Evolutionary conservation across 1,140 invertebrate genomes (phyloP), one percentile per base, ranked within the genome.

Genomic region (Euglossa dilemma): DNA sequence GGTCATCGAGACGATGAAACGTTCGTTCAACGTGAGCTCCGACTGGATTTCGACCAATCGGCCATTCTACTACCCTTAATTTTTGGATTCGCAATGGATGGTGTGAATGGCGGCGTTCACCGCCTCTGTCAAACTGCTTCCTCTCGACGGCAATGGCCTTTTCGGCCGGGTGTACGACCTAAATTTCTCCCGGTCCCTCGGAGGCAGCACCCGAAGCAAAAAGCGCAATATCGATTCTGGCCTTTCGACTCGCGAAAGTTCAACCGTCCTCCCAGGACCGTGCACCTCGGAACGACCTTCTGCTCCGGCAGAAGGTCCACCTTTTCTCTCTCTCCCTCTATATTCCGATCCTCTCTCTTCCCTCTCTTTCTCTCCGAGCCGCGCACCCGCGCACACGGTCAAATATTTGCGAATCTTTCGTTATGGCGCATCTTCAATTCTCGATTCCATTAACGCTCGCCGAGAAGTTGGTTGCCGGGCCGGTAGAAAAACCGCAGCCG

Each of bases 191-290:
- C 6, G 54, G 75, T 84, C 74, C 73, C 14, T 73, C 45, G 56
- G 36, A 45, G n/a, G 14, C 59, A 70, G 47, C 47, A 59, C 16
- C 36, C 4, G 11, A 20, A 54, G 36, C n/a, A 59, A 75, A 75
- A 75, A 47, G 57, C n/a, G 43, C 43, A 50, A 75, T 28, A 61
- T 75, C n/a, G 57, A 61, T 63, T 50, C 45, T 61, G 4, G 6
- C 57, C 45, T 47, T 75, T 61, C 28, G 56, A 61, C 43, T 59
- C 18, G 6, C 16, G 47, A 36, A 61, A 67, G 74, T 72, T 61
- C 47, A 56, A 76, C 80, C 43, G n/a, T 45, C 45, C 43, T 36
- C 63, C n/a, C 80, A 43, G 63, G 54, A 73, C 54, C 82, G 73
- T 57, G 36, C 47, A 20, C 23, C 45, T 54, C n/a, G 36, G 23